Conservation (phyloP, 2,797 vertebrate genomes). For the Graptemys geographica region DNA sequence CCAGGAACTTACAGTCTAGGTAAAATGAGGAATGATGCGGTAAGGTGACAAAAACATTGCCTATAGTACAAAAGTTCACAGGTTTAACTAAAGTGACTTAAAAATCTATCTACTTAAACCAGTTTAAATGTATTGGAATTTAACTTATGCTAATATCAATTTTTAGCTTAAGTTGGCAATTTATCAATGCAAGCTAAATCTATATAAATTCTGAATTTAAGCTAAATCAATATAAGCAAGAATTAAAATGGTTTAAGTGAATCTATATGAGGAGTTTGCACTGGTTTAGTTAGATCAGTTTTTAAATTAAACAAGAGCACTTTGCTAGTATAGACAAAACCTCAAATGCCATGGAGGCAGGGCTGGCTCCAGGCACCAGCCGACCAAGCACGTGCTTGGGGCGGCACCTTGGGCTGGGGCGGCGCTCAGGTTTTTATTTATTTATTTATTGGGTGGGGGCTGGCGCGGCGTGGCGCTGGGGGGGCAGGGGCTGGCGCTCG, state of each 20-base stretch:
- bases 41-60: neutral
- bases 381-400: too few relatives aligned
- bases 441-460: too few relatives aligned
- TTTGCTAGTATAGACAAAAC: neutral
- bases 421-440: too few relatives aligned
- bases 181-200: neutral
- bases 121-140: too few relatives aligned
- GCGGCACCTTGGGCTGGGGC: too few relatives aligned
- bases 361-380: too few relatives aligned
- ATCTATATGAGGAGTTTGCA: neutral
- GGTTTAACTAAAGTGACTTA: neutral
- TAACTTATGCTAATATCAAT: neutral
- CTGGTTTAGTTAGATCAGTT: neutral
- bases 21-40: neutral
- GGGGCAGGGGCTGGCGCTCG: too few relatives aligned
- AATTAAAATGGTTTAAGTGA: neutral
- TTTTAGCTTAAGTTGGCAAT: conserved; percentile 29
- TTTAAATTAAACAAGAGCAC: neutral
- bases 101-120: neutral
- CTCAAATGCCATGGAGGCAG: neutral
- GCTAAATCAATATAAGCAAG: neutral
- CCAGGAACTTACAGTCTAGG: neutral
- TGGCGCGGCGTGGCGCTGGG: too few relatives aligned
- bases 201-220: neutral
- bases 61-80: fast-evolving